Conservation (phyloP, 2,113 vertebrate species). For the Brienomyrus brachyistius region DNA sequence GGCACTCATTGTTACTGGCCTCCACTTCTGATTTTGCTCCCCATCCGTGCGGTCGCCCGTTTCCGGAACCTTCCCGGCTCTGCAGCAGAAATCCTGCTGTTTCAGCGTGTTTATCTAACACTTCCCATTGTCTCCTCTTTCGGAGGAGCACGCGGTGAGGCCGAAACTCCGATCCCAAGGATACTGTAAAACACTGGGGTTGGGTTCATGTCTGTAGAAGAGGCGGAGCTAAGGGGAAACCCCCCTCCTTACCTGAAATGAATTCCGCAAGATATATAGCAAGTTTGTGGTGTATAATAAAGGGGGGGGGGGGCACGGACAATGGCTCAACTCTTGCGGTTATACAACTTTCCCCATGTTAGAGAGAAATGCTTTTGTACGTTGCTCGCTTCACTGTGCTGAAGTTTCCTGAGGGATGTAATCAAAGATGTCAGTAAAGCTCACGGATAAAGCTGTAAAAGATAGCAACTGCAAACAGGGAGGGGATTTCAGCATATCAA, state of each 20-base stretch:
- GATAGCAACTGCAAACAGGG: neutral
- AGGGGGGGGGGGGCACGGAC: neutral
- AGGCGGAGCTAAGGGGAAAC: neutral
- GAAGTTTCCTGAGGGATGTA: neutral
- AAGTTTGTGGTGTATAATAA: neutral
- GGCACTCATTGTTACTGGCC: slow-evolving; percentile 6
- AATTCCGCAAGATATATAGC: neutral
- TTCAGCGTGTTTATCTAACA: slow-evolving; percentile 31
- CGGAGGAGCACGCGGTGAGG: neutral
- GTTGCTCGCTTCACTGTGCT: neutral
- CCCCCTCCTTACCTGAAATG: neutral
- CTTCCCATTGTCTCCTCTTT: neutral
- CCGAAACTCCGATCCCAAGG: neutral
- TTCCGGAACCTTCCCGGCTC: neutral
- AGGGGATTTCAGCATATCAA: neutral
- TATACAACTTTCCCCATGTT: neutral
- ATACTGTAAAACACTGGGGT: neutral
- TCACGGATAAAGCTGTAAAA: neutral
- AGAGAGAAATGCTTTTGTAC: neutral
- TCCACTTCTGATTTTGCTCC: slow-evolving; percentile 3
- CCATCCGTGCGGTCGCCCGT: neutral
- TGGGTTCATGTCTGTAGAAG: neutral
- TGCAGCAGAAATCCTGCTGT: slow-evolving; percentile 22
- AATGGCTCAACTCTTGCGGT: neutral
- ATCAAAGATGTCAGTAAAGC: neutral